Evolutionary conservation across 2,888 invertebrate genomes (phyloP), one percentile per base, ranked within the genome.

Genomic region (Steinernema scapterisci): DNA sequence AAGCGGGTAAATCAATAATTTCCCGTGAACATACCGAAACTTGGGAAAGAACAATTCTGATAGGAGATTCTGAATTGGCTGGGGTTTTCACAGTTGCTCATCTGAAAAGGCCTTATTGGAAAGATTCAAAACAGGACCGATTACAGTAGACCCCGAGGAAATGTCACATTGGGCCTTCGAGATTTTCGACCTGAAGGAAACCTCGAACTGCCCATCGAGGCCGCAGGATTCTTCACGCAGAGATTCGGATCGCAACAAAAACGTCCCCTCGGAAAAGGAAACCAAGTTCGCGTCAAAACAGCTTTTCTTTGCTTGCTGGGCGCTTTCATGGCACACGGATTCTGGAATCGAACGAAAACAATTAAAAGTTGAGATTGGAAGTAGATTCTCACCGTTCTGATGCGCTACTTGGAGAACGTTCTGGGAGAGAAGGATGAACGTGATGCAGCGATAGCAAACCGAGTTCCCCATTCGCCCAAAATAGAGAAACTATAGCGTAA

Each of bases 351-450:
- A n/a, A n/a, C n/a, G n/a, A n/a, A n/a, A n/a, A n/a, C n/a, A 81
- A 76, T 31, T 19, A n/a, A 46, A 19, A 21, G 56, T 19, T 16
- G 5, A 27, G 38, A 0, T 75, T 70, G 16, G 2, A 75, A 27
- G 2, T 52, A n/a, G 9, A 21, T 51, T 51, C 27, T 11, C 70
- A 83, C 83, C 83, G 27, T 78, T 77, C 73, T 83, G 84, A 76
- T 83, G 82, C n/a, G 82, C 81, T 13, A 80, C 46, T 19, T 84
- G 83, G 9, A 84, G 72, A 19, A 84, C 79, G 73, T 84, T 84
- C 0, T 77, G 71, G 0, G 81, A 76, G n/a, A 77, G 71, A 5
- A 80, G 46, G 2, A 84, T 76, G 11, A 83, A 78, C 0, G 84
- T 83, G 21, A 83, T 74, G 72, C 84, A 84, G 25, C 83, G 80